Percentiles rank a stretch among this genome's conserved stretches.
Conservation (phyloP, 2,888 invertebrate genomes). For the Cataglyphis livida region DNA sequence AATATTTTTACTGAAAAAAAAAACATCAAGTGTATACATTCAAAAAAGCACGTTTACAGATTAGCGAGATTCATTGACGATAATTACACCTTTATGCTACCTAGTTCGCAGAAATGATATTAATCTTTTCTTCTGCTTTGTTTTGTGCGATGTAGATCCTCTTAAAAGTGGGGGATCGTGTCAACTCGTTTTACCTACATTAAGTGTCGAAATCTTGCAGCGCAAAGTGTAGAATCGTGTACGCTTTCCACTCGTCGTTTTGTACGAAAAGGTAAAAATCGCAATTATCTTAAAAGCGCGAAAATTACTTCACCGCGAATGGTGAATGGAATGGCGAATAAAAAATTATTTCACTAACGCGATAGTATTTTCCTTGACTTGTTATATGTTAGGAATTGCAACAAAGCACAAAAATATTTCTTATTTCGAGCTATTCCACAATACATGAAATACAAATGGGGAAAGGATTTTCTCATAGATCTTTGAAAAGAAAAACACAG, state of each 20-base stretch:
- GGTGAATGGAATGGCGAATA: no score
- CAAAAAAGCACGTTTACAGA: neutral
- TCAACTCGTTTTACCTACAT: slow-evolving; percentile 42
- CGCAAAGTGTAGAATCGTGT: slow-evolving; percentile 23
- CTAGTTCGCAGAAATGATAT: slow-evolving; percentile 33
- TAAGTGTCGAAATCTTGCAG: slow-evolving; percentile 31
- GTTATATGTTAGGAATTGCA: neutral
- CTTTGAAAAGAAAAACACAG: slow-evolving; percentile 2
- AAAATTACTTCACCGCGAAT: neutral
- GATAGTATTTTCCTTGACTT: neutral
- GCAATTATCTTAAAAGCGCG: slow-evolving; percentile 30
- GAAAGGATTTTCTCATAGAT: neutral
- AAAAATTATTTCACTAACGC: slow-evolving; percentile 1
- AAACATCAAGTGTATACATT: neutral
- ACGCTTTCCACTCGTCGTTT: slow-evolving; percentile 27
- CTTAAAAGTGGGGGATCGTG: neutral
- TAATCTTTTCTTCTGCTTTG: slow-evolving; percentile 23
- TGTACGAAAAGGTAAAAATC: neutral
- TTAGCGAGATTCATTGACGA: neutral
- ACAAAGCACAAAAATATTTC: neutral
- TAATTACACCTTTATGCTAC: slow-evolving; percentile 13
- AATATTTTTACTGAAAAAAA: neutral
- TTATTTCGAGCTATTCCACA: neutral
- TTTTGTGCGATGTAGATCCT: neutral
- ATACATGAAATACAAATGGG: neutral